phyloP scores from a whole-genome alignment of 2,888 invertebrate species.

The Copidosoma aretas region DNA sequence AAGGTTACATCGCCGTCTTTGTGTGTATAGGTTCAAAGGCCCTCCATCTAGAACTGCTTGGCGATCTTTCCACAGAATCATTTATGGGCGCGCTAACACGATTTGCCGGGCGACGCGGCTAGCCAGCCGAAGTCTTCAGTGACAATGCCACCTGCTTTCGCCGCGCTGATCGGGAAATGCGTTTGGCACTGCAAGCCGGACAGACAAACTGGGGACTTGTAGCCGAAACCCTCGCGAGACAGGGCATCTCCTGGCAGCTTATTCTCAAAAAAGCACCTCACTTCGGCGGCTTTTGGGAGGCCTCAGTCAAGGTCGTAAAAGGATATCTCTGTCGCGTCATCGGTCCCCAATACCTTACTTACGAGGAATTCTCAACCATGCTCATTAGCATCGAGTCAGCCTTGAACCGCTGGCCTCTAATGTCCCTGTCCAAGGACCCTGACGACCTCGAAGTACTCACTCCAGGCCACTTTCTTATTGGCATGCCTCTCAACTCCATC shows the following conservation, averaged over 20 bases:
- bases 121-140: too few relatives aligned
- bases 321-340: neutral
- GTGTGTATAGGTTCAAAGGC: neutral
- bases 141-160: constrained; percentile 3
- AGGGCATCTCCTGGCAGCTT: constrained; percentile 3
- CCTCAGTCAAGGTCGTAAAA: neutral
- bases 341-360: neutral
- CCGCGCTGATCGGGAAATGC: neutral
- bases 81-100: neutral
- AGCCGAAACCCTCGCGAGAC: neutral
- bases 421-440: too few relatives aligned
- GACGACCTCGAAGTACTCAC: neutral
- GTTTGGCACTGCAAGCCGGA: too few relatives aligned
- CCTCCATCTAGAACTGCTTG: neutral
- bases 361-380: neutral
- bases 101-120: too few relatives aligned
- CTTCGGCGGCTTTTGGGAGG: constrained; percentile 4
- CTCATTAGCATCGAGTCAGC: neutral
- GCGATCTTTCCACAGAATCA: neutral
- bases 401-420: neutral
- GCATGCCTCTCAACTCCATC: too few relatives aligned
- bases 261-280: neutral
- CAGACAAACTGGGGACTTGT: neutral
- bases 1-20: constrained; percentile 2
- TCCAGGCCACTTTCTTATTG: neutral